Base-by-base conservation (phyloP, 2,113 vertebrate species). In the Camelus bactrianus region DNA sequence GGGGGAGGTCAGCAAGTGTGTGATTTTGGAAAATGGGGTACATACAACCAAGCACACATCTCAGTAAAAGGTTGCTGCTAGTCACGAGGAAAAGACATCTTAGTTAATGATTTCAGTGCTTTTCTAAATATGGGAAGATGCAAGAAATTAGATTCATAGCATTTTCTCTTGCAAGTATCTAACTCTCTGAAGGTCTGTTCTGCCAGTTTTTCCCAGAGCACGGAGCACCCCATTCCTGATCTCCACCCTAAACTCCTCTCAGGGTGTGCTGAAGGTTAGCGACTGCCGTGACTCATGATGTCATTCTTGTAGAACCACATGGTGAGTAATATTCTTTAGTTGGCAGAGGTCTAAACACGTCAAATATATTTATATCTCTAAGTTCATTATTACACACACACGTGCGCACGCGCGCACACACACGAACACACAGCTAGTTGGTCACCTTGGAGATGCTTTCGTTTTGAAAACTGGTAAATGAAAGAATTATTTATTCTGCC, bases 381-480 rank as follows among this genome's bases (percentile, higher is more conserved):
- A 42, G 30, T 69, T 79, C 69, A 85, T 87, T 83, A n/a, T 4
- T 42, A 38, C 28, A 20, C 14, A 16, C 28, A 77, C 28, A 26
- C 56, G 16, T 20, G 20, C 9, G 15, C 28, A 76, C 12, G 28
- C 0, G 1, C 19, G 7, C 24, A 19, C 26, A 42, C 1, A 42
- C 10, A 54, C n/a, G 82, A 6, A 46, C 32, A 52, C 13, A 32
- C 0, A 86, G 46, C 14, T 89, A 13, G n/a, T 35, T 86, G 72
- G 52, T 89, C n/a, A 82, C 48, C 30, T 64, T 84, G 28, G 15
- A 65, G 73, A 75, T 75, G 67, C 16, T 88, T 89, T 75, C 94
- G 56, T 80, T 75, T 81, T 92, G 67, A 77, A 88, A 90, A 91
- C 38, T 84, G 56, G 26, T 70, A 75, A 76, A 73, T 56, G 64